Evolutionary conservation across 35 echinoderm and acorn worm species (phyloP), one percentile per base, ranked within the genome.

Genomic region (Lytechinus variegatus): DNA sequence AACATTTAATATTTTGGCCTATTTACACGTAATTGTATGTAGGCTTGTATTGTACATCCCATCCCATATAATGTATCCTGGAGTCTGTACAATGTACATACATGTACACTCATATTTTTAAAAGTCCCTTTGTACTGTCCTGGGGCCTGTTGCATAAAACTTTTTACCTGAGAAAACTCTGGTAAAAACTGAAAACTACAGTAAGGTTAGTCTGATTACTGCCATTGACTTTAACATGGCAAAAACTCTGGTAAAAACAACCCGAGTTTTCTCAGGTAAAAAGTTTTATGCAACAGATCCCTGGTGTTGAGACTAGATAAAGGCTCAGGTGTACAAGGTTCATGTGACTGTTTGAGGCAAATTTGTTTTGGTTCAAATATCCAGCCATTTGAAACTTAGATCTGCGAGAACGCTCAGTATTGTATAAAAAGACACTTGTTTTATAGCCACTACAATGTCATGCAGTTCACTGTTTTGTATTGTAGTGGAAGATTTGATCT

Each of bases 291-390:
- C n/a, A n/a, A n/a, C n/a, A n/a, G n/a, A n/a, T n/a, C n/a, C 66
- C 66, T 79, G 66, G 21, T 4, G 19, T 79, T 16, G 66, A 79
- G 66, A 79, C 66, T 79, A 79, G n/a, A 16, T 3, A 24, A 19
- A 79, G 4, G 19, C 66, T 24, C 19, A 79, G 19, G n/a, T 79
- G 66, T 79, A 24, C 66, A 79, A 4, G 66, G 66, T 16, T 79
- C 66, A 79, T 79, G n/a, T 79, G 66, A n/a, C 66, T 79, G 66
- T 79, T 79, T 14, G 61, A 79, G 21, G 66, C 16, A 79, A 79
- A 79, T 79, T 79, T 79, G 66, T 79, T 79, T 79, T 79, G 66
- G 66, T 79, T 79, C 66, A 79, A 79, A 79, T 79, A 24, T 27
- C 16, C 66, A 24, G 66, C 66, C 66, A 79, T 79, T 79, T 79